Evolutionary conservation across 2,888 invertebrate genomes (phyloP).

Genomic region (Volucella inflata): DNA sequence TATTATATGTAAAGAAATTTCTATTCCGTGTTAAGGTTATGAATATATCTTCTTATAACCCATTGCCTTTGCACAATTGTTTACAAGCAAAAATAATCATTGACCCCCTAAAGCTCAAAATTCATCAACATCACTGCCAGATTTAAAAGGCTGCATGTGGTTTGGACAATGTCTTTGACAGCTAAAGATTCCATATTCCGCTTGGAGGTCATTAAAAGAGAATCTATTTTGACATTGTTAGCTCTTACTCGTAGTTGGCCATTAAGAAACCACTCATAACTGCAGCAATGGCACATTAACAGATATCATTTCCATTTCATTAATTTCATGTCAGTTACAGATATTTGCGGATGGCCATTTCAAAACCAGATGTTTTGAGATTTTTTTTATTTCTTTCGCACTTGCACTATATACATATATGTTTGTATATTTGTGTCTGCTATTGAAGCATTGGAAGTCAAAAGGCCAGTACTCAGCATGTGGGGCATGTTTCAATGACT

Average conservation of each 20-base stretch:
- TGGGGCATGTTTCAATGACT: conserved; percentile 5
- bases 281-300: conserved; percentile 48
- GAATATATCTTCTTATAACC: neutral
- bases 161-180: neutral
- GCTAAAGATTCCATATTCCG: neutral
- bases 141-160: neutral
- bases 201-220: neutral
- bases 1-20: no score
- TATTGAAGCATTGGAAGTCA: conserved; percentile 31
- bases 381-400: conserved; percentile 7
- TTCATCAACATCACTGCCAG: conserved; percentile 5
- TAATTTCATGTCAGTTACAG: conserved; percentile 51
- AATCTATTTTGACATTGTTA: conserved; percentile 9
- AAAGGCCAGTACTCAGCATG: conserved; percentile 26
- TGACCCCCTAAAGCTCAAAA: neutral
- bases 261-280: conserved; percentile 53
- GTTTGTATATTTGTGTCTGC: conserved; percentile 38
- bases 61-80: neutral
- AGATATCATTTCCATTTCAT: conserved; percentile 59
- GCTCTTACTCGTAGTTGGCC: conserved; percentile 42
- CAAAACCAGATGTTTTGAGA: conserved; percentile 54
- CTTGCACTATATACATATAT: neutral
- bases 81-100: neutral
- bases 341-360: conserved; percentile 35
- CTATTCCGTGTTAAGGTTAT: no score